phyloP scores from a whole-genome alignment of 2,888 invertebrate genomes.

The Mimas tiliae region DNA sequence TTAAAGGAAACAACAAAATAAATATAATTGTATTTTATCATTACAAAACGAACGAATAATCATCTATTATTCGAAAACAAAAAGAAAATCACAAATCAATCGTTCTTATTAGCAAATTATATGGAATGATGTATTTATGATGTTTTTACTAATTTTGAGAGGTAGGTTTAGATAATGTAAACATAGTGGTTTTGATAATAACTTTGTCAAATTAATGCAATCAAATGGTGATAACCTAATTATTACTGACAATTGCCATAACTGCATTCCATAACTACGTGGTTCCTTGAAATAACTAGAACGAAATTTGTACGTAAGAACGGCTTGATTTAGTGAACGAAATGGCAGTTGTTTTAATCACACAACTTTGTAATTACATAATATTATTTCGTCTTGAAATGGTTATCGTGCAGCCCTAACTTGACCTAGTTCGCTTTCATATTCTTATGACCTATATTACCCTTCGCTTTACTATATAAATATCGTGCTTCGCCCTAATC shows the following conservation, averaged over 20 bases:
- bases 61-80: constrained; percentile 30
- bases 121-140: constrained; percentile 51
- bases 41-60: constrained; percentile 31
- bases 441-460: constrained; percentile 67
- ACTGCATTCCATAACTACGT: constrained; percentile 77
- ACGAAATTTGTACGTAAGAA: constrained; percentile 79
- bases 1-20: constrained; percentile 55
- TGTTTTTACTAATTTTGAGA: constrained; percentile 42
- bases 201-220: constrained; percentile 57
- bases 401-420: constrained; percentile 59
- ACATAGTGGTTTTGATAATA: constrained; percentile 47
- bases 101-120: constrained; percentile 55
- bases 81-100: constrained; percentile 54
- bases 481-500: constrained; percentile 59
- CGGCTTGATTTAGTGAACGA: constrained; percentile 28
- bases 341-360: constrained; percentile 32
- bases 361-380: constrained; percentile 35
- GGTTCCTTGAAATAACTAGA: constrained; percentile 66
- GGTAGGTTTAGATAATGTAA: constrained; percentile 39
- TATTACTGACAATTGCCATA: constrained; percentile 67
- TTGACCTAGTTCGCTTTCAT: constrained; percentile 70
- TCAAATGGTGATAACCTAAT: constrained; percentile 56
- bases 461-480: constrained; percentile 54
- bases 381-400: constrained; percentile 54
- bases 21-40: constrained; percentile 46